Evolutionary conservation across 2,797 vertebrate species (phyloP), one percentile per base, ranked within the genome.

Genomic region (Macropus fuliginosus): DNA sequence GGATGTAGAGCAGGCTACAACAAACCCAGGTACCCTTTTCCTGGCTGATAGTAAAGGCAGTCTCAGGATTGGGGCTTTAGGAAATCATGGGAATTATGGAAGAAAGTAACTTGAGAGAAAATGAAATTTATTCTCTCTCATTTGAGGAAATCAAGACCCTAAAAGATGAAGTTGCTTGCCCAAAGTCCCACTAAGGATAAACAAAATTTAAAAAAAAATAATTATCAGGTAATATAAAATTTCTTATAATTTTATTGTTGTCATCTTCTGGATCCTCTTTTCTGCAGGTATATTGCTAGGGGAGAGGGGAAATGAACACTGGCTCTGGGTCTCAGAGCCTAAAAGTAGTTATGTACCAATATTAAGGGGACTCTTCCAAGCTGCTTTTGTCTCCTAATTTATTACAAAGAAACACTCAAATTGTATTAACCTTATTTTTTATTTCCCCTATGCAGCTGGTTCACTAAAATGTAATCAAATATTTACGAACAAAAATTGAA

Each of bases 401-500:
- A 27, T 56, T 56, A 24, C 55, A 34, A 55, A 34, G 66, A 40
- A 46, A 81, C 5, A 81, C 18, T 6, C 31, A 40, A 24, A 34
- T 91, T 40, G 9, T 56, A 40, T 55, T 91, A 31, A 54, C 0
- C 54, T 54, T 31, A 91, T 10, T 94, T 55, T 93, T 90, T 90
- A 16, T 94, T 94, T 95, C 14, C 95, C 52, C 24, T 92, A 46
- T 31, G 34, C 5, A 92, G 57, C 74, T 14, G 40, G 46, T 94
- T 93, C 81, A 95, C 92, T 87, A 52, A 90, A 94, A 21, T 91
- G 52, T n/a, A 93, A 13, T 56, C 56, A 95, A 50, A 29, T 59
- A 92, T 52, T 8, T 50, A 57, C 56, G 9, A 50, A 56, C 66
- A 96, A 55, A 94, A 90, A 89, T 31, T 87, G 81, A 97, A 96